These are phyloP conservation scores for Phaethon lepturus DNA, from an alignment of 2,113 vertebrate species.

Conservation along the genomic window DNA sequence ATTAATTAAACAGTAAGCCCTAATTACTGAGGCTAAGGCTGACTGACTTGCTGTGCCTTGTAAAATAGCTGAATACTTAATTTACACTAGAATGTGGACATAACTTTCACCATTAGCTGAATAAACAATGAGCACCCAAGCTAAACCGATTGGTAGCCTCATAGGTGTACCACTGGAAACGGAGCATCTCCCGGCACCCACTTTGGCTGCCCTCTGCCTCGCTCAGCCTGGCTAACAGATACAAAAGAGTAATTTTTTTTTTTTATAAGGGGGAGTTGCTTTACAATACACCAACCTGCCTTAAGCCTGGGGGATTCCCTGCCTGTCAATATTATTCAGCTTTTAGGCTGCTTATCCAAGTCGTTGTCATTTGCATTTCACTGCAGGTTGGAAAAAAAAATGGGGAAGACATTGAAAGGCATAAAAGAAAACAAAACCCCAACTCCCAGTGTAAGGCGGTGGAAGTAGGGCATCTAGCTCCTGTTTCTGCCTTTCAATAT, in stretches of 20 bases:
- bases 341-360: neutral
- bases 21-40: slow-evolving; percentile 63
- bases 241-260: neutral
- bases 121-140: slow-evolving; percentile 49
- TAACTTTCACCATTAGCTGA: slow-evolving; percentile 53
- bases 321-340: neutral
- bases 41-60: slow-evolving; percentile 41
- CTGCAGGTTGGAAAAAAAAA: neutral
- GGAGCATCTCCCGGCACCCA: neutral
- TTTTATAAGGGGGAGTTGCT: neutral
- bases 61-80: slow-evolving; percentile 62
- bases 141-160: neutral
- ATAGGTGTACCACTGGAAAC: neutral
- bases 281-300: neutral
- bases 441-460: neutral
- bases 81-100: slow-evolving; percentile 19
- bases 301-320: neutral
- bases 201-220: neutral
- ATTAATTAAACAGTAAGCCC: slow-evolving; percentile 62
- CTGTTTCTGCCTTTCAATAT: neutral
- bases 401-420: neutral
- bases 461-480: slow-evolving; percentile 46
- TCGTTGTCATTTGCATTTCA: neutral
- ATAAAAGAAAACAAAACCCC: neutral
- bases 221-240: neutral